Evolutionary conservation across 2,113 vertebrate species (phyloP).

Genomic region (Vulpes ferrilata): DNA sequence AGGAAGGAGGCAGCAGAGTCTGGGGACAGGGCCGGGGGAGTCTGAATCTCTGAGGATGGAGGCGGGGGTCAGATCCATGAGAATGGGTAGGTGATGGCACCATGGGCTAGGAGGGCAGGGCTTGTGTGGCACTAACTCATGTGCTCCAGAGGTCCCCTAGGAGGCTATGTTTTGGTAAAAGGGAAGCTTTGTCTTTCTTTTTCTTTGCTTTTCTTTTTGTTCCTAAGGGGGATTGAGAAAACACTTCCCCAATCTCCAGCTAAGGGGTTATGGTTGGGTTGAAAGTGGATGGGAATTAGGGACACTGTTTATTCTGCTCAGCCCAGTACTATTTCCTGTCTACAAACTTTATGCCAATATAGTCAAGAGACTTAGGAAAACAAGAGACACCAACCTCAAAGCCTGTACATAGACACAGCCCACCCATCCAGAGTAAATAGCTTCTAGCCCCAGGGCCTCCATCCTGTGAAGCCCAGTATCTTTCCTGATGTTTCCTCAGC

Average conservation of each 20-base stretch:
- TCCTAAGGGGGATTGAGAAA: background rate
- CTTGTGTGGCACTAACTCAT: background rate
- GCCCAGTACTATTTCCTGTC: background rate
- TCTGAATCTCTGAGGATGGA: background rate
- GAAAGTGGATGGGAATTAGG: background rate
- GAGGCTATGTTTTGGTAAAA: background rate
- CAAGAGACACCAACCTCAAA: background rate
- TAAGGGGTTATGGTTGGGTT: background rate
- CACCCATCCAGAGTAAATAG: background rate
- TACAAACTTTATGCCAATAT: background rate
- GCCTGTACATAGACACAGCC: background rate
- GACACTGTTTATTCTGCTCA: background rate
- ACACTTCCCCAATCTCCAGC: background rate
- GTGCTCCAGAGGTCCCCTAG: background rate
- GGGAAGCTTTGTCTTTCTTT: background rate
- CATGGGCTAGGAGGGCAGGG: background rate
- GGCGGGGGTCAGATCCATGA: too few relatives aligned
- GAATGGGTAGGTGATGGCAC: background rate
- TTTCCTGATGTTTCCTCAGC: background rate
- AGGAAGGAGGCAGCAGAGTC: background rate
- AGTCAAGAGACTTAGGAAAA: background rate
- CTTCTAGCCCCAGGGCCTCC: fast-evolving
- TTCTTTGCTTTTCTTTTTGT: conserved; percentile 6
- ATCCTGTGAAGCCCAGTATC: background rate
- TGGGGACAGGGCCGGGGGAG: too few relatives aligned